A percentile compares a stretch with the other conserved stretches of the same genome.
Conservation (phyloP, 2,888 invertebrate species). For the Psylliodes chrysocephalus region DNA sequence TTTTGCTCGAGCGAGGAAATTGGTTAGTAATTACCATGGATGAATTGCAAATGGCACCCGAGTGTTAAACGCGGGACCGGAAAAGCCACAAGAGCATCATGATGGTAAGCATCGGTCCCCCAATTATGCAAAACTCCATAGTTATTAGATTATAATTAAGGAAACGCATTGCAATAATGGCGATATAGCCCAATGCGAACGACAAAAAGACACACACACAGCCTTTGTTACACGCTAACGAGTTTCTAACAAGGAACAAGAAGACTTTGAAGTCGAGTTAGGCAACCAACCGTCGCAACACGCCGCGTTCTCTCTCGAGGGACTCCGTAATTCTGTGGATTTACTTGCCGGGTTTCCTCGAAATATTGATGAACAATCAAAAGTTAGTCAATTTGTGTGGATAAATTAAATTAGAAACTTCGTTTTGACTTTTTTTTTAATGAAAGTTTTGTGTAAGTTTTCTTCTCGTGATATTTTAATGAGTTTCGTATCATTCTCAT, state of each 20-base stretch:
- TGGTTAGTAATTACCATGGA: constrained; percentile 29
- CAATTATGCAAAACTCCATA: constrained; percentile 51
- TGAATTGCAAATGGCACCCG: constrained; percentile 43
- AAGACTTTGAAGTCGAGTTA: constrained; percentile 45
- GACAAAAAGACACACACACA: constrained; percentile 43
- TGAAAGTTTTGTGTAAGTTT: constrained; percentile 26
- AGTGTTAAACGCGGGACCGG: constrained; percentile 23
- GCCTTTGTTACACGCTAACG: constrained; percentile 46
- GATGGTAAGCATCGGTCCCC: constrained; percentile 43
- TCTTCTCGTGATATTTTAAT: constrained; percentile 27
- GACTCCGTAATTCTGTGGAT: constrained; percentile 18
- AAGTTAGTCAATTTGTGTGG: constrained; percentile 30
- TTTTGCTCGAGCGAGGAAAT: constrained; percentile 12
- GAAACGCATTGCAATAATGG: constrained; percentile 52
- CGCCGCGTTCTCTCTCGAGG: constrained; percentile 4
- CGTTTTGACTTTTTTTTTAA: constrained; percentile 25
- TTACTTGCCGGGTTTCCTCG: constrained; percentile 24
- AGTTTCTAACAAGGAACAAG: constrained; percentile 49
- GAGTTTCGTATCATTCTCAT: constrained; percentile 20
- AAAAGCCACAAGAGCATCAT: constrained; percentile 42
- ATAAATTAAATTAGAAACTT: constrained; percentile 29
- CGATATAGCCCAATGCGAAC: constrained; percentile 46
- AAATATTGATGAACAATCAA: constrained; percentile 30
- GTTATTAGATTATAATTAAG: constrained; percentile 55
- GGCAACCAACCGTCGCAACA: constrained; percentile 24